phyloP scores from a whole-genome alignment of 2,797 vertebrate genomes.

The Tarsius wallacei region DNA sequence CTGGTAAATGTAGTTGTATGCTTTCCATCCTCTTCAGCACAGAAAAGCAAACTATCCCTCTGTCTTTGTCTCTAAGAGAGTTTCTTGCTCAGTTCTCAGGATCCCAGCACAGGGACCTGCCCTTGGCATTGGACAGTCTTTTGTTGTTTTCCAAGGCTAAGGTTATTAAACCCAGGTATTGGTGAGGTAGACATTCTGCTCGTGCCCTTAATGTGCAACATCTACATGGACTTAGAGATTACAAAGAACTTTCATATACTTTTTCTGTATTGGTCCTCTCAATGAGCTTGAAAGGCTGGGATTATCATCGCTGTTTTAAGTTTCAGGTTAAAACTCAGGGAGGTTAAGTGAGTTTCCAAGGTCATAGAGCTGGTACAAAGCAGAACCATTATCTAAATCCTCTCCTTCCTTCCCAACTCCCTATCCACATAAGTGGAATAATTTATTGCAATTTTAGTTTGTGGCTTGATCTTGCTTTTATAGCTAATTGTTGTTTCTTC shows the following conservation, averaged over 20 bases:
- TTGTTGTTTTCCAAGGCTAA: background rate
- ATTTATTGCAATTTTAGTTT: background rate
- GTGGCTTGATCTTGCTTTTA: background rate
- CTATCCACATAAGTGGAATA: background rate
- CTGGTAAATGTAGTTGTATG: background rate
- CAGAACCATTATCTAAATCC: background rate
- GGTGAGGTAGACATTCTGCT: background rate
- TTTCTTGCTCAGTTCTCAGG: background rate
- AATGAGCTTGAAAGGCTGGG: background rate
- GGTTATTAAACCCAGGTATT: background rate
- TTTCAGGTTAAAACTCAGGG: background rate
- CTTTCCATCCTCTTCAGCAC: background rate
- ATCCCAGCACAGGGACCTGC: background rate
- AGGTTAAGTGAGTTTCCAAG: background rate
- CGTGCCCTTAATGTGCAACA: background rate
- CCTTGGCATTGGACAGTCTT: background rate
- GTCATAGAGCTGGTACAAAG: background rate
- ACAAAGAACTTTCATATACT: background rate
- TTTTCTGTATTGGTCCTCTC: constrained; percentile 13
- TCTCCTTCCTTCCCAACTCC: background rate
- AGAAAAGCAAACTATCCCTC: background rate
- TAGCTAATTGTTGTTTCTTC: background rate
- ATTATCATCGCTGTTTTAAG: background rate
- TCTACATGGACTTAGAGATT: background rate
- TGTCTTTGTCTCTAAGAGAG: background rate